Percentiles rank a stretch among this genome's conserved stretches.
Conservation (phyloP, 2,888 invertebrate species). For the Dendrolimus pini region DNA sequence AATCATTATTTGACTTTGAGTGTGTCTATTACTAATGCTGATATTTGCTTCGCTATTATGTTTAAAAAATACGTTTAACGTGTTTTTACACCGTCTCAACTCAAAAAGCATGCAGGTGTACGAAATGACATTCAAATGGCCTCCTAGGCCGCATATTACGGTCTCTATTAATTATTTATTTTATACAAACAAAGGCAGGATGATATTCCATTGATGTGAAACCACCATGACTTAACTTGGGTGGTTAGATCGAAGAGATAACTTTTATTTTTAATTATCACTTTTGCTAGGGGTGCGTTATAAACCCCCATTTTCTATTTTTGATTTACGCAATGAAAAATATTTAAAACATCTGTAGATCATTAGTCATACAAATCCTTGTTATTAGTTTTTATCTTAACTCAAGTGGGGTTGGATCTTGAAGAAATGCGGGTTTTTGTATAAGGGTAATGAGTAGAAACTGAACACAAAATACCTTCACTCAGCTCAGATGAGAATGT, state of each 20-base stretch:
- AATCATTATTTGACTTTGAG: no score
- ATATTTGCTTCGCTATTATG: no score
- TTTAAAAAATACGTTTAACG: no score
- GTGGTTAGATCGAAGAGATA: conserved; percentile 29
- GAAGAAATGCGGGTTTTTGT: conserved; percentile 31
- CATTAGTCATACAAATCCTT: conserved; percentile 56
- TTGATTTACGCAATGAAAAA: conserved; percentile 35
- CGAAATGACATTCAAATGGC: neutral
- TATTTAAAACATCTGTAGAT: conserved; percentile 51
- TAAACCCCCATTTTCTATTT: conserved; percentile 70
- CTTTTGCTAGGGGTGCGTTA: conserved; percentile 49
- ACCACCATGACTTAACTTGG: conserved; percentile 6
- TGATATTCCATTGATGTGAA: neutral
- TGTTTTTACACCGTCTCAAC: no score
- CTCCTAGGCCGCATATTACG: neutral
- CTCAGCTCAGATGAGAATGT: no score
- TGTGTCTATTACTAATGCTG: no score
- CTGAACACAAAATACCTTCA: no score
- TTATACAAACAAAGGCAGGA: neutral
- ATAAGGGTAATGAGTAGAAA: conserved; percentile 15
- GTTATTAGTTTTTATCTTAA: conserved; percentile 30
- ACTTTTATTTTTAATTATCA: conserved; percentile 61
- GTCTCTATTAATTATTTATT: neutral
- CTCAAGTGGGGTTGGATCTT: conserved; percentile 14
- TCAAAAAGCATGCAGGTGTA: neutral